phyloP scores from a whole-genome alignment of 2,797 vertebrate species.

The Acrossocheilus fasciatus region DNA sequence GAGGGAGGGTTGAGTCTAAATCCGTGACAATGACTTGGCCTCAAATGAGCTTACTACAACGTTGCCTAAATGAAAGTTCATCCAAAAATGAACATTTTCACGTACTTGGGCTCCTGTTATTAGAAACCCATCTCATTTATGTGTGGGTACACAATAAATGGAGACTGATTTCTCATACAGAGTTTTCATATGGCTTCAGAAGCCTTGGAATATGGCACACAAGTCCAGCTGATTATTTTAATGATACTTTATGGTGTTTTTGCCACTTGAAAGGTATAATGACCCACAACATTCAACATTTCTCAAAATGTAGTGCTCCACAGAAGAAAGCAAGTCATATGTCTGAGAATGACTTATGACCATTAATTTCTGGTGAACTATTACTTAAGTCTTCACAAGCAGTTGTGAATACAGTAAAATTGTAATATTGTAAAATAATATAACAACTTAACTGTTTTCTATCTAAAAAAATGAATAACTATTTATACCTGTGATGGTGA shows the following conservation, averaged over 20 bases:
- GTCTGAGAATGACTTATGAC: background rate
- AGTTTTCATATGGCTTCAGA: background rate
- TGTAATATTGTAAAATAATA: background rate
- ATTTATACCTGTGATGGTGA: background rate
- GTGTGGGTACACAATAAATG: background rate
- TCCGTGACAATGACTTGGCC: background rate
- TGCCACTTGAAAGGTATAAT: background rate
- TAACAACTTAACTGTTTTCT: background rate
- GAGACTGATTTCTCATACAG: background rate
- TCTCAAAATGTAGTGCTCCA: background rate
- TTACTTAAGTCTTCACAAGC: no score
- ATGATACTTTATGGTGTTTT: background rate
- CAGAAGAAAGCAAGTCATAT: background rate
- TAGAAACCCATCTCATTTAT: background rate
- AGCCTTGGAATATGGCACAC: background rate
- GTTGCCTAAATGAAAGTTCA: background rate
- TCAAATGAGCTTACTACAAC: background rate
- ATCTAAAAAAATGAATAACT: background rate
- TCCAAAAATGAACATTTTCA: background rate
- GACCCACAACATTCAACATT: background rate
- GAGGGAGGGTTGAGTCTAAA: background rate
- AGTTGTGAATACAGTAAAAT: background rate
- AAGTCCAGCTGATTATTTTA: background rate
- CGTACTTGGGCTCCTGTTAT: background rate
- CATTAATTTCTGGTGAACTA: background rate